Base-by-base conservation (phyloP, 35 echinoderm and acorn worm genomes). In the Apostichopus californicus region DNA sequence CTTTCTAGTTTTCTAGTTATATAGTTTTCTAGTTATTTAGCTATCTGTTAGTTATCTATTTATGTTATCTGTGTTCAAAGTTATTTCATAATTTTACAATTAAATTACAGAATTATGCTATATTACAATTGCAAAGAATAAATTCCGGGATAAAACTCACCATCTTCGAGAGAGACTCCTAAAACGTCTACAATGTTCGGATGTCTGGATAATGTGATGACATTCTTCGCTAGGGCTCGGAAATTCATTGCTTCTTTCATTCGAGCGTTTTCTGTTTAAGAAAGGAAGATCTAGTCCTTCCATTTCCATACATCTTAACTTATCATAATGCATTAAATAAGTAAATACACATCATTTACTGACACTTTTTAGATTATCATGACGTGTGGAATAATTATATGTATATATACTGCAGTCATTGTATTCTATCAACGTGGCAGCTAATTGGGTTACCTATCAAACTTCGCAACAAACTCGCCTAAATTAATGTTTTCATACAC, bases 231-330 rank as follows among this genome's bases (percentile, higher is more conserved):
- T 5, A 81, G 55, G 1, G 78, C 55, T 55, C 78, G 78, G 26
- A 81, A 81, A 12, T 81, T 81, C 52, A 81, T 11, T 13, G 15
- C 13, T 81, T 81, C 78, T 81, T 81, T 81, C 78, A 81, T 81
- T 34, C 55, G 78, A 2, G 78, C 78, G 55, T 28, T 81, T 55
- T 81, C 78, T 81, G 78, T 81, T 13, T 7, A 46, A 87, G 2
- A 28, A 28, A 72, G 64, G 34, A 82, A 6, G 1, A 21, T 18
- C 14, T 7, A 75, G 6, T 20, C 58, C 8, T 61, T 61, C 2
- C 7, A 61, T 61, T 61, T 61, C 34, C 34, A 46, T 46, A 46
- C 34, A 46, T 46, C 34, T 46, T 46, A 46, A 46, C 34, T 46
- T 46, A 2, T 46, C 34, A 46, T 46, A 46, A 46, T 46, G 34